Evolutionary conservation across 2,888 invertebrate species (phyloP).

Genomic region (Nomada goodeniana): DNA sequence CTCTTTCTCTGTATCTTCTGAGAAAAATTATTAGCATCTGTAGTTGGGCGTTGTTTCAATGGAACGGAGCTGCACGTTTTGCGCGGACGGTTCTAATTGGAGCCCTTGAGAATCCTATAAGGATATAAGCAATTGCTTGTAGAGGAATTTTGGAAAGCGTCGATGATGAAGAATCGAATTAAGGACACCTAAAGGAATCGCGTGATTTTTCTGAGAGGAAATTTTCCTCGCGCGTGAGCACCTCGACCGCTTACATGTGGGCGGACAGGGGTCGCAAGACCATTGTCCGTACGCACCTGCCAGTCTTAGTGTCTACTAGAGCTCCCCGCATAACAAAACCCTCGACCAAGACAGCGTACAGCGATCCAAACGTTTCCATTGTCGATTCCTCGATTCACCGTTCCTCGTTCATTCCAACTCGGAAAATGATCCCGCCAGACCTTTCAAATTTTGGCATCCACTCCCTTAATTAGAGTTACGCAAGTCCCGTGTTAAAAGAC

Average conservation of each 20-base stretch:
- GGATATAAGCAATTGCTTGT: neutral
- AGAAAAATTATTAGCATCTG: neutral
- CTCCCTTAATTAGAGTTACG: constrained; percentile 13
- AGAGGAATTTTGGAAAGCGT: neutral
- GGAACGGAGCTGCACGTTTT: constrained; percentile 3
- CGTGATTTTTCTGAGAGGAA: constrained; percentile 4
- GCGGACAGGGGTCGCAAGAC: constrained; percentile 8
- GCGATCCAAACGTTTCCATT: constrained; percentile 20
- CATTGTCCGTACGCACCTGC: constrained; percentile 56
- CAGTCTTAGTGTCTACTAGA: constrained; percentile 23
- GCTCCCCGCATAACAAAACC: constrained; percentile 51
- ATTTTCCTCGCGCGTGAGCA: constrained; percentile 10
- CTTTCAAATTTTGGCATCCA: neutral
- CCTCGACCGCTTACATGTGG: constrained; percentile 1
- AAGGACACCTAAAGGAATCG: neutral
- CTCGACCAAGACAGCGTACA: constrained; percentile 14
- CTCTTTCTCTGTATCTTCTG: too few relatives aligned
- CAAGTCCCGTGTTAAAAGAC: neutral
- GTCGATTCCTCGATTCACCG: constrained; percentile 17
- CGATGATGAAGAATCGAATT: constrained; percentile 4
- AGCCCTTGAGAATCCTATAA: neutral
- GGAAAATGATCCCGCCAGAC: constrained; percentile 4
- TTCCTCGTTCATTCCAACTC: constrained; percentile 5
- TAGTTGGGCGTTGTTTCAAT: neutral
- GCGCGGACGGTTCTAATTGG: constrained; percentile 16